These are phyloP conservation scores for Sycobia sp. DNA, from an alignment of 1,140 invertebrate species.

Conservation along the genomic window DNA sequence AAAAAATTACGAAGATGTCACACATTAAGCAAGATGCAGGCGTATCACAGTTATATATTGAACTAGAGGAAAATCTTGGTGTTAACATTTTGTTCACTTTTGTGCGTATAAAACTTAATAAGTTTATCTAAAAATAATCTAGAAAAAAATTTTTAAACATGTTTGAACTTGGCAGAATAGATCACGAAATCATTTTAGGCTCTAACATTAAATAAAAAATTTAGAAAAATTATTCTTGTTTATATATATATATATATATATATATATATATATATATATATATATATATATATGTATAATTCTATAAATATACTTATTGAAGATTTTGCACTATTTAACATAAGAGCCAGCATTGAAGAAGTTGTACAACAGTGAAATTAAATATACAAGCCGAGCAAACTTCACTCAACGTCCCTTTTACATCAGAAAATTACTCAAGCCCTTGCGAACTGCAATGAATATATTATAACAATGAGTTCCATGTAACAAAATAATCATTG, in stretches of 20 bases:
- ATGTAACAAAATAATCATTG: no score
- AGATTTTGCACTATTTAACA: no score
- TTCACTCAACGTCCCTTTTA: no score
- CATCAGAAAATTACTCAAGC: no score
- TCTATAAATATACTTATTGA: no score
- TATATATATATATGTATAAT: no score
- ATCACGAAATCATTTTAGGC: constrained; percentile 7
- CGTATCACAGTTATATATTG: constrained; percentile 20
- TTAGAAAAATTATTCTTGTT: constrained; percentile 8
- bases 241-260: constrained; percentile 15
- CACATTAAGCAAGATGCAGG: constrained; percentile 23
- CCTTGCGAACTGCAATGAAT: no score
- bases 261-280: not conserved
- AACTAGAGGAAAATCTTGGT: not conserved
- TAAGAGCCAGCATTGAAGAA: no score
- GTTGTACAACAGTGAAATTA: not conserved
- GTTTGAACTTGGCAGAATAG: constrained; percentile 2
- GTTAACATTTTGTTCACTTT: not conserved
- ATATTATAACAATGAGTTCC: no score
- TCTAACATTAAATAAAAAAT: constrained; percentile 25
- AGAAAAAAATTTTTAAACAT: not conserved
- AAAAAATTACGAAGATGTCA: not conserved
- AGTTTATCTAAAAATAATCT: not conserved
- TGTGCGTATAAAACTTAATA: constrained; percentile 5
- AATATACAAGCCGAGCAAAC: no score